Conservation (phyloP, 2,797 vertebrate species). For the Smutsia temminckii region DNA sequence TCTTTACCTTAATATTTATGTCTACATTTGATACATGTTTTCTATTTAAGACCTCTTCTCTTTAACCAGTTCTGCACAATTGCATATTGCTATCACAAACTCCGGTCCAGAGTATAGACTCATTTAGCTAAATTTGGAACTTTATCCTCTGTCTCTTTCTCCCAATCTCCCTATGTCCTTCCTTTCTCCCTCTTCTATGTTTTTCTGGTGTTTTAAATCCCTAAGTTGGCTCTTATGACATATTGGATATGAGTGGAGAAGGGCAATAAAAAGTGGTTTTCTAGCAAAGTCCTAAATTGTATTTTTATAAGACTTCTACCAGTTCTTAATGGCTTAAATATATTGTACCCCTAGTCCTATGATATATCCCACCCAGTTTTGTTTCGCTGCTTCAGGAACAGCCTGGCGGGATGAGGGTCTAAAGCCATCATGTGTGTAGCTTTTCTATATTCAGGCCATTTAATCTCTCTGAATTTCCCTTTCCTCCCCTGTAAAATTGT, state of each 20-base stretch:
- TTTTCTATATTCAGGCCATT: background rate
- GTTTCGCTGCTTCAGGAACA: background rate
- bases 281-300: background rate
- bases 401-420: background rate
- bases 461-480: constrained; percentile 25
- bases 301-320: background rate
- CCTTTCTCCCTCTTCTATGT: background rate
- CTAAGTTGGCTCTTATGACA: background rate
- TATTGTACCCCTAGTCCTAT: too few species aligned
- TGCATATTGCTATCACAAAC: background rate
- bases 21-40: background rate
- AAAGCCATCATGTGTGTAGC: background rate
- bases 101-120: background rate
- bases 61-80: background rate
- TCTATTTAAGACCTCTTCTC: background rate
- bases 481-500: background rate
- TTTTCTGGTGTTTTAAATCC: constrained; percentile 18
- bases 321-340: background rate
- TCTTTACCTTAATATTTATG: background rate
- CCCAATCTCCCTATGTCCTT: background rate
- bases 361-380: background rate
- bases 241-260: background rate
- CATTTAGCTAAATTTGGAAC: background rate
- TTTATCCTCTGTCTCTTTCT: background rate
- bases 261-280: background rate